Conservation (phyloP, 2,113 vertebrate genomes). For the Onychostoma macrolepis region DNA sequence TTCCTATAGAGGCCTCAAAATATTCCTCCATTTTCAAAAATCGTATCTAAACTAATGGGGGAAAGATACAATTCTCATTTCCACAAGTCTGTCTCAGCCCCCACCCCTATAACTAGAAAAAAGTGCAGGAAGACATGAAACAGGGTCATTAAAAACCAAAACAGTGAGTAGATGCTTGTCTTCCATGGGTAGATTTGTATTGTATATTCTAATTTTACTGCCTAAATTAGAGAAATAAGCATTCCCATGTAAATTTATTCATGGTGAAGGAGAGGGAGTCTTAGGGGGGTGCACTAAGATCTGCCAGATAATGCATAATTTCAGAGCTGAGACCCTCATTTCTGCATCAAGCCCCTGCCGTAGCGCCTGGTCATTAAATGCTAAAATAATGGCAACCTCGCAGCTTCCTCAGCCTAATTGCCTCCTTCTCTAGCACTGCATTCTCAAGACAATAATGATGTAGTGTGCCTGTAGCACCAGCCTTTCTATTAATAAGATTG, state of each 20-base stretch:
- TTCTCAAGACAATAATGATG: constrained; percentile 78
- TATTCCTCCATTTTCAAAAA: constrained; percentile 24
- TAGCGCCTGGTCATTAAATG: constrained; percentile 82
- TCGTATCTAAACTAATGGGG: neutral
- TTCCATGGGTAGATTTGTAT: constrained; percentile 76
- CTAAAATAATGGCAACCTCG: constrained; percentile 81
- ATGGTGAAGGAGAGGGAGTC: constrained; percentile 69
- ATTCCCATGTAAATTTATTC: constrained; percentile 82
- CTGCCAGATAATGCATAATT: constrained; percentile 83
- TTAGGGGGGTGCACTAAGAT: constrained; percentile 71
- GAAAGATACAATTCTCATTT: constrained; percentile 26
- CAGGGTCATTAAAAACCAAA: constrained; percentile 76
- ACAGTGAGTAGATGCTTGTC: constrained; percentile 72
- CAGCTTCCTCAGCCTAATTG: constrained; percentile 79
- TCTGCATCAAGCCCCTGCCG: constrained; percentile 74
- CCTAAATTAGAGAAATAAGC: constrained; percentile 79
- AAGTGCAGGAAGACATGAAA: constrained; percentile 66
- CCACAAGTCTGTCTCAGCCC: constrained; percentile 15
- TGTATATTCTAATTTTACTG: constrained; percentile 79
- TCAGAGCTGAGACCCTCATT: constrained; percentile 77
- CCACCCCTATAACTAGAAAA: neutral
- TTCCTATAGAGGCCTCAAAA: neutral
- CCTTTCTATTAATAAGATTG: constrained; percentile 75
- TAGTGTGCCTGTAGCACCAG: constrained; percentile 72
- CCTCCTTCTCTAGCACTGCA: constrained; percentile 75